phyloP scores from a whole-genome alignment of 2,113 vertebrate species.

The Cephalopholis sonnerati region DNA sequence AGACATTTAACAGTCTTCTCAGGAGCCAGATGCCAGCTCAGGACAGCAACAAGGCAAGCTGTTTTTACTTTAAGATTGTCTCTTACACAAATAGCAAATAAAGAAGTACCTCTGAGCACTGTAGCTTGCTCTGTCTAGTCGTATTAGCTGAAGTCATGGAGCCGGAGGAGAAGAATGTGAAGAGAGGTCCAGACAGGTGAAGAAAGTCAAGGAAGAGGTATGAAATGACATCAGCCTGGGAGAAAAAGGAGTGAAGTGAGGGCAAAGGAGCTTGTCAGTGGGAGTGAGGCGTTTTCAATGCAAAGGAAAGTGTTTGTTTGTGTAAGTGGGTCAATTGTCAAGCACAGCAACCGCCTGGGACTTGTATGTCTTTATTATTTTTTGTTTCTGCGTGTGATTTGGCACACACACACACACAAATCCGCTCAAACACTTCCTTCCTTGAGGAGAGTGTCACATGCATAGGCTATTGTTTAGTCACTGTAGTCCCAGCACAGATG shows the following conservation, averaged over 20 bases:
- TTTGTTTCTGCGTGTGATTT: slow-evolving; percentile 13
- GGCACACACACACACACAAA: slow-evolving; percentile 3
- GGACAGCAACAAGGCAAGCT: neutral
- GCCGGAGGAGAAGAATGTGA: slow-evolving; percentile 17
- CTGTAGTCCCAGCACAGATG: slow-evolving; percentile 29
- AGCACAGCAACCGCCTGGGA: slow-evolving; percentile 45
- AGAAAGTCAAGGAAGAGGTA: slow-evolving; percentile 6
- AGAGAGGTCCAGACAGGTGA: slow-evolving; percentile 21
- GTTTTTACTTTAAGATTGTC: slow-evolving; percentile 37
- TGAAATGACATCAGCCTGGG: slow-evolving; percentile 14
- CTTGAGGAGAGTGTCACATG: slow-evolving; percentile 29
- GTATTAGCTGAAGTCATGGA: neutral
- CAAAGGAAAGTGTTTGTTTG: slow-evolving; percentile 34
- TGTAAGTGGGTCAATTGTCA: slow-evolving; percentile 74
- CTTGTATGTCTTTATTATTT: slow-evolving; percentile 40
- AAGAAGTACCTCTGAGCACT: slow-evolving; percentile 22
- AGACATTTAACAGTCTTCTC: neutral
- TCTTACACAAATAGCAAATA: slow-evolving; percentile 32
- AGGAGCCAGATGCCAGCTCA: slow-evolving; percentile 11
- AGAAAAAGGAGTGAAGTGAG: neutral
- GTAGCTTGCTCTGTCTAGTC: neutral
- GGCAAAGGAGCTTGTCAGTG: neutral
- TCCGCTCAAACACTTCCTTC: slow-evolving; percentile 20
- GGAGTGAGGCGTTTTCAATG: slow-evolving; percentile 33
- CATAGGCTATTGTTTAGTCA: slow-evolving; percentile 16